These are phyloP conservation scores for Chaenodraco wilsoni DNA, from an alignment of 2,797 vertebrate species.

Conservation along the genomic window DNA sequence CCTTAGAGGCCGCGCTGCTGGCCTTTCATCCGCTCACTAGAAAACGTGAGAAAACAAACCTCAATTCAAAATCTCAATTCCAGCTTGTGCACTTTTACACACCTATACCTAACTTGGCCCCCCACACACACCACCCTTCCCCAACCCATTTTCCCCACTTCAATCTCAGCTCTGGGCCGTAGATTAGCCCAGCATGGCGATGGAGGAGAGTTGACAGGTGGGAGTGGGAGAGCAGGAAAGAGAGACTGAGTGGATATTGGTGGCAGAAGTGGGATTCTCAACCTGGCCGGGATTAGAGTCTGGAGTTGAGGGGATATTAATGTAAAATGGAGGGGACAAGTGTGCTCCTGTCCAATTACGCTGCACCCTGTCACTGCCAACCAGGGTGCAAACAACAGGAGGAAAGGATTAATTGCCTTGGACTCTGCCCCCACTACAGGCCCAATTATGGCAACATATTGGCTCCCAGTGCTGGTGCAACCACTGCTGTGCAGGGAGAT, in stretches of 20 bases:
- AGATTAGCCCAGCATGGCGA: conserved; percentile 65
- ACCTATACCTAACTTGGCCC: background rate
- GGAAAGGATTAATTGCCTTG: conserved; percentile 99
- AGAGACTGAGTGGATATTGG: conserved; percentile 71
- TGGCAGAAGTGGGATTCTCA: conserved; percentile 73
- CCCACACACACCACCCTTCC: conserved; percentile 19
- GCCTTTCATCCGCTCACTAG: background rate
- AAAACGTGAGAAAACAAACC: conserved; percentile 8
- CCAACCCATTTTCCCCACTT: conserved; percentile 62
- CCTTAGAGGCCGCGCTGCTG: background rate
- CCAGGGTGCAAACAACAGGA: conserved; percentile 94
- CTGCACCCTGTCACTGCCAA: conserved; percentile 94
- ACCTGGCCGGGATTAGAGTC: conserved; percentile 79
- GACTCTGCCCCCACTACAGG: conserved; percentile 96
- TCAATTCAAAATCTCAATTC: conserved; percentile 22
- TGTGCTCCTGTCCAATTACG: conserved; percentile 97
- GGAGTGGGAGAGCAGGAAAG: conserved; percentile 60
- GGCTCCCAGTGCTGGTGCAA: conserved; percentile 93
- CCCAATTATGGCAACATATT: conserved; percentile 99
- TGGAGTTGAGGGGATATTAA: conserved; percentile 93
- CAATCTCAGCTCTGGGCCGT: conserved; percentile 58
- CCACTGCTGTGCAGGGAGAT: conserved; percentile 98
- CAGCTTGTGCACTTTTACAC: conserved; percentile 12
- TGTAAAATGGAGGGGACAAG: conserved; percentile 97
- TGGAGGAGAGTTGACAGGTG: conserved; percentile 68